A percentile compares a stretch with the other conserved stretches of the same genome.
Conservation (phyloP, 64 coral and sea anemone genomes). For the Platygyra sinensis region DNA sequence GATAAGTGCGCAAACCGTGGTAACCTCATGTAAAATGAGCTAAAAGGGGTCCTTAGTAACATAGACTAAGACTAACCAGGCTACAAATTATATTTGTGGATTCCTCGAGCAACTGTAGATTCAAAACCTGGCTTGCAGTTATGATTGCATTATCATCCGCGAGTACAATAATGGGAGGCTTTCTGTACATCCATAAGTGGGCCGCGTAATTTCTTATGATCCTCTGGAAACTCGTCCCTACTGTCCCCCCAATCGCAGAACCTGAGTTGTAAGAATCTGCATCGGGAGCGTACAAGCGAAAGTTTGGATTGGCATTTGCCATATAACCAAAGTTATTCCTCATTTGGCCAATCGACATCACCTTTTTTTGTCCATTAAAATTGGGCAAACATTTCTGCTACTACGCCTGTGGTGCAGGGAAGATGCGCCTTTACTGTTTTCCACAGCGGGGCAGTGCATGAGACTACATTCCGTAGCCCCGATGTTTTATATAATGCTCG, state of each 20-base stretch:
- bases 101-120: too few relatives aligned
- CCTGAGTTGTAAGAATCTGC: constrained; percentile 18
- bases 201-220: too few relatives aligned
- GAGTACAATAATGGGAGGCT: too few relatives aligned
- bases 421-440: background rate
- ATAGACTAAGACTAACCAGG: too few relatives aligned
- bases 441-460: constrained; percentile 6
- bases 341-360: background rate
- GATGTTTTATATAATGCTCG: constrained; percentile 44
- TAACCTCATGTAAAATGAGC: too few relatives aligned
- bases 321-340: constrained; percentile 34
- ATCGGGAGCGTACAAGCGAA: background rate
- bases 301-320: background rate
- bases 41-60: too few relatives aligned
- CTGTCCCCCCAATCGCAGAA: constrained; percentile 30
- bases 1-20: too few relatives aligned
- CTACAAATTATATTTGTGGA: too few relatives aligned
- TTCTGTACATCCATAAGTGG: too few relatives aligned
- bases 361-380: background rate
- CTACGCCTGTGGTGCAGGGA: background rate
- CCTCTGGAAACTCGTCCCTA: background rate
- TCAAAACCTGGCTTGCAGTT: too few relatives aligned
- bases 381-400: background rate
- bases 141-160: too few relatives aligned
- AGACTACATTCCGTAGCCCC: constrained; percentile 27